phyloP scores from a whole-genome alignment of 2,888 invertebrate genomes.

The Iphiclides podalirius region DNA sequence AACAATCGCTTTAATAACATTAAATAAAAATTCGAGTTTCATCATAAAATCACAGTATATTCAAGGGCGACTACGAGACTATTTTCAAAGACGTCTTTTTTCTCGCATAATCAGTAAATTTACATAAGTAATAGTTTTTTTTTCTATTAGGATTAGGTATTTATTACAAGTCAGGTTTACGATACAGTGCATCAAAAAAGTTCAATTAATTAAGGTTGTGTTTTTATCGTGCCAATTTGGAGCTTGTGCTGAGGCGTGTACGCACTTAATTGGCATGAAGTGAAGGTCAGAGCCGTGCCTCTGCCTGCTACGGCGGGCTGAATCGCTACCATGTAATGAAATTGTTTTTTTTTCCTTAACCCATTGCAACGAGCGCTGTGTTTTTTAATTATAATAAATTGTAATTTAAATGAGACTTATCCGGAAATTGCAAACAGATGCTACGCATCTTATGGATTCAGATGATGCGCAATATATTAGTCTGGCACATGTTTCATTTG shows the following conservation, averaged over 20 bases:
- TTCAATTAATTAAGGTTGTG: neutral
- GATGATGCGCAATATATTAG: no score
- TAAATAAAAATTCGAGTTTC: neutral
- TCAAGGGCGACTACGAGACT: neutral
- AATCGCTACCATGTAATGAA: no score
- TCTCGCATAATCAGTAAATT: slow-evolving; percentile 2
- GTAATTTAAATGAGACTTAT: neutral
- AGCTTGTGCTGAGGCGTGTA: neutral
- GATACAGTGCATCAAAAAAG: neutral
- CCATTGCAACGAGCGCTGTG: neutral
- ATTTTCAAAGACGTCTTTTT: neutral
- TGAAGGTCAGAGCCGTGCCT: slow-evolving; percentile 10
- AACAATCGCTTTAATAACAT: neutral
- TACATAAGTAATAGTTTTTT: slow-evolving; percentile 14
- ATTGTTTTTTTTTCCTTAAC: neutral
- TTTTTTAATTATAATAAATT: neutral
- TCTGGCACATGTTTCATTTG: no score
- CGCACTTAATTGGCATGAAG: neutral
- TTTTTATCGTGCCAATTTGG: neutral
- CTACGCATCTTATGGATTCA: no score
- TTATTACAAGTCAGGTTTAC: slow-evolving; percentile 6
- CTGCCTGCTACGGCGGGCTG: neutral
- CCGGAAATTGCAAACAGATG: neutral
- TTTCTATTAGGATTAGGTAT: slow-evolving; percentile 4
- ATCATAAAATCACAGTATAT: no score